phyloP scores from a whole-genome alignment of 2,888 invertebrate species.

The Acrobasis repandana region DNA sequence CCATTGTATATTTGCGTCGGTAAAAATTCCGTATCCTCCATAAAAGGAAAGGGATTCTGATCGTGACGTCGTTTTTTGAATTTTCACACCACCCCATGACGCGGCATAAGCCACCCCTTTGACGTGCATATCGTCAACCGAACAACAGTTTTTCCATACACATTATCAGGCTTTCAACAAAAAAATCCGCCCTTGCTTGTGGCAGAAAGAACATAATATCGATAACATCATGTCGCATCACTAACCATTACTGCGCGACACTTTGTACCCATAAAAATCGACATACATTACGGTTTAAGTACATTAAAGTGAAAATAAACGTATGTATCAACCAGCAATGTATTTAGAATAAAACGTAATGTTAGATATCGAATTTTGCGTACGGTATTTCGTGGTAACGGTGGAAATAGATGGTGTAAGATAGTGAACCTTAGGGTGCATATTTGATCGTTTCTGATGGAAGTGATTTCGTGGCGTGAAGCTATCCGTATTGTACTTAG shows the following conservation, averaged over 20 bases:
- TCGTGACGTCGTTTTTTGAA: constrained; percentile 1
- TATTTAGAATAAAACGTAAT: constrained; percentile 24
- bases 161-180: constrained; percentile 46
- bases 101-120: constrained; percentile 26
- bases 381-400: constrained; percentile 32
- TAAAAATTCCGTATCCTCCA: neutral
- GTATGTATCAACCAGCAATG: neutral
- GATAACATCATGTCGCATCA: constrained; percentile 65
- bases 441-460: constrained; percentile 69
- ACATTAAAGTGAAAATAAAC: neutral
- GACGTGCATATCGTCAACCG: constrained; percentile 27
- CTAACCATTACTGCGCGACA: constrained; percentile 39
- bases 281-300: constrained; percentile 1
- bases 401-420: constrained; percentile 56
- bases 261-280: neutral
- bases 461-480: constrained; percentile 41
- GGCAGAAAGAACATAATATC: constrained; percentile 61
- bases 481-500: constrained; percentile 40
- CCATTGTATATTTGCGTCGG: neutral
- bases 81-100: constrained; percentile 16
- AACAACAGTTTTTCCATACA: constrained; percentile 35
- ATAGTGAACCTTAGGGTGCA: constrained; percentile 69
- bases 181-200: constrained; percentile 44
- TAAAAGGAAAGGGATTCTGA: neutral
- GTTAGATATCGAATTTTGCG: neutral